phyloP scores from a whole-genome alignment of 2,888 invertebrate species.

The Ectemnius lituratus region DNA sequence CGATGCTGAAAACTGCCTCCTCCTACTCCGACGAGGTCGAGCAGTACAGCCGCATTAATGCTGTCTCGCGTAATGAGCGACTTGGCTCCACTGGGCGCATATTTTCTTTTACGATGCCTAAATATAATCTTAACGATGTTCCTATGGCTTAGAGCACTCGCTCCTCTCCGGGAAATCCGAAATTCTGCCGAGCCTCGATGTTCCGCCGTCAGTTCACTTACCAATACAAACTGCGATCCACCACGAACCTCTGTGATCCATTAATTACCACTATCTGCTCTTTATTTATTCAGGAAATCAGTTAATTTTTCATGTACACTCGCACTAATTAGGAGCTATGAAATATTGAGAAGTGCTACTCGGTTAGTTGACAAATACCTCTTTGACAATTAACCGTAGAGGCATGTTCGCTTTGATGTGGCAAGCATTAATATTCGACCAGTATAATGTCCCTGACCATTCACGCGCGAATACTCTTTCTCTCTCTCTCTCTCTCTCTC shows the following conservation, averaged over 20 bases:
- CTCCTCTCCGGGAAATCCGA: conserved; percentile 56
- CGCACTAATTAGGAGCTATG: conserved; percentile 7
- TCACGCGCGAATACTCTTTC: conserved; percentile 37
- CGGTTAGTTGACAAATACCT: conserved; percentile 10
- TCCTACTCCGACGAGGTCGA: conserved; percentile 9
- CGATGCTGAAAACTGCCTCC: conserved; percentile 46
- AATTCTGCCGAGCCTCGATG: conserved; percentile 46
- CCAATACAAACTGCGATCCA: no score
- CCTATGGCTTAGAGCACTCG: conserved; percentile 67
- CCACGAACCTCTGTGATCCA: no score
- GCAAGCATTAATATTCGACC: background rate
- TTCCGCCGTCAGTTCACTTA: background rate
- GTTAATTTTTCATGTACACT: background rate
- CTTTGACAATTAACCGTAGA: background rate
- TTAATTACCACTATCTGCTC: no score
- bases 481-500: no score
- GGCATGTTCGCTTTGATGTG: conserved; percentile 19
- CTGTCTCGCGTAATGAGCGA: conserved; percentile 76
- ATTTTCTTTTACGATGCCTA: conserved; percentile 77
- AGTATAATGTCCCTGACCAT: conserved; percentile 29
- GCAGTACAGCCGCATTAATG: conserved; percentile 68
- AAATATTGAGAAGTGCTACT: background rate
- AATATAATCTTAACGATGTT: conserved; percentile 77
- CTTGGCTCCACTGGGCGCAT: conserved; percentile 76
- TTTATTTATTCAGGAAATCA: no score